These are phyloP conservation scores for Epistrophella euchroma DNA, from an alignment of 2,888 invertebrate species.

Conservation along the genomic window DNA sequence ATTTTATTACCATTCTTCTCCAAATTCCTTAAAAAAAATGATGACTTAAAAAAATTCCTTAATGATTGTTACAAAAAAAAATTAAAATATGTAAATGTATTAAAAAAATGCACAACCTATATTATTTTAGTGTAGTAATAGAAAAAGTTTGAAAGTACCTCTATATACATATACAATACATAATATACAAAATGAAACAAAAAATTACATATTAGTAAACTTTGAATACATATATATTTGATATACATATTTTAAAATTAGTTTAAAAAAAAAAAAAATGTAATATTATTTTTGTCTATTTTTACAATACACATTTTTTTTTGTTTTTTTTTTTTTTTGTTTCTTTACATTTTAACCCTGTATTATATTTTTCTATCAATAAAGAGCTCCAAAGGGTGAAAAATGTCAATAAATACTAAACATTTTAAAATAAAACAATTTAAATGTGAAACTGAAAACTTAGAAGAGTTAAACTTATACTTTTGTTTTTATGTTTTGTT, in stretches of 20 bases:
- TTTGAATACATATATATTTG: neutral
- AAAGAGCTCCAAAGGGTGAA: slow-evolving; percentile 3
- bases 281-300: slow-evolving; percentile 29
- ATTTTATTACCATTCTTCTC: neutral
- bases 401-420: neutral
- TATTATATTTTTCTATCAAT: slow-evolving; percentile 54
- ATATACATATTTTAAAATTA: neutral
- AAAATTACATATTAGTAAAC: slow-evolving; percentile 8
- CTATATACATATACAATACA: slow-evolving; percentile 39
- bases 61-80: neutral
- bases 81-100: neutral
- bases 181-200: slow-evolving; percentile 10
- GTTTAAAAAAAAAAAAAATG: slow-evolving; percentile 4
- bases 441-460: too few species aligned
- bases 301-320: slow-evolving; percentile 45
- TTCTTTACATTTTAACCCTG: slow-evolving; percentile 59
- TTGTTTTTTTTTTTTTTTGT: neutral
- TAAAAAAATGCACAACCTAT: slow-evolving; percentile 67
- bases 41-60: neutral
- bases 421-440: too few species aligned
- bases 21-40: neutral
- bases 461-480: too few species aligned
- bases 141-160: slow-evolving; percentile 4
- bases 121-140: slow-evolving; percentile 56
- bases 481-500: too few species aligned